Evolutionary conservation across 1,140 invertebrate genomes (phyloP).

Genomic region (Campoletis sonorensis): DNA sequence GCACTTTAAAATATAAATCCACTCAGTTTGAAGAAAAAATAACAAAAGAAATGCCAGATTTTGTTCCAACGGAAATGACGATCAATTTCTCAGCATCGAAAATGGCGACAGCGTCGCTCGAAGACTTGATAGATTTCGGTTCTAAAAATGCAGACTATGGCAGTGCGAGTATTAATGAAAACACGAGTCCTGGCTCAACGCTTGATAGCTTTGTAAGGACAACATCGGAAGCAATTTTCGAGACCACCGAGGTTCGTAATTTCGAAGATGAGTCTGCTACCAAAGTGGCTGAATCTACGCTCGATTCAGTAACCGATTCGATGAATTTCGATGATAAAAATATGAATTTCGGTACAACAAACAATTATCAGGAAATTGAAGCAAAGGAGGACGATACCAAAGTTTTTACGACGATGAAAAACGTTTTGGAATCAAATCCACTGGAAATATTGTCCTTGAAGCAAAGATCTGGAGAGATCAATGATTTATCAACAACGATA

Average conservation of each 20-base stretch:
- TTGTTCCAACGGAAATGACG: not conserved
- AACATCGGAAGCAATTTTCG: not conserved
- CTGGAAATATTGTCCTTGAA: not conserved
- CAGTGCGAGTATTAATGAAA: not conserved
- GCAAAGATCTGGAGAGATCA: not conserved
- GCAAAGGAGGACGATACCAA: not conserved
- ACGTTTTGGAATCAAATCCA: not conserved
- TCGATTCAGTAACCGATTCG: not conserved
- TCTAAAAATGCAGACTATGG: not conserved
- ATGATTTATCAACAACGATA: too few relatives aligned
- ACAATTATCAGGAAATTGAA: not conserved
- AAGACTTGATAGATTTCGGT: not conserved
- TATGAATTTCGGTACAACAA: not conserved
- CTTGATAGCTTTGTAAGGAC: not conserved
- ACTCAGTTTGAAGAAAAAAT: too few relatives aligned
- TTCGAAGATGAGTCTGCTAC: not conserved
- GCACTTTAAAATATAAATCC: too few relatives aligned
- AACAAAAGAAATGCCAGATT: too few relatives aligned
- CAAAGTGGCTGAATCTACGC: not conserved
- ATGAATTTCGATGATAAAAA: not conserved
- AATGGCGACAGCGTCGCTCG: not conserved
- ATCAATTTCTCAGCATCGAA: too few relatives aligned
- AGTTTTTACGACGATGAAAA: not conserved
- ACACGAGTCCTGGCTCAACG: not conserved
- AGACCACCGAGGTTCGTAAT: not conserved